A percentile compares a stretch with the other conserved stretches of the same genome.
Conservation (phyloP, 2,797 vertebrate species). For the Austrolebias charrua region DNA sequence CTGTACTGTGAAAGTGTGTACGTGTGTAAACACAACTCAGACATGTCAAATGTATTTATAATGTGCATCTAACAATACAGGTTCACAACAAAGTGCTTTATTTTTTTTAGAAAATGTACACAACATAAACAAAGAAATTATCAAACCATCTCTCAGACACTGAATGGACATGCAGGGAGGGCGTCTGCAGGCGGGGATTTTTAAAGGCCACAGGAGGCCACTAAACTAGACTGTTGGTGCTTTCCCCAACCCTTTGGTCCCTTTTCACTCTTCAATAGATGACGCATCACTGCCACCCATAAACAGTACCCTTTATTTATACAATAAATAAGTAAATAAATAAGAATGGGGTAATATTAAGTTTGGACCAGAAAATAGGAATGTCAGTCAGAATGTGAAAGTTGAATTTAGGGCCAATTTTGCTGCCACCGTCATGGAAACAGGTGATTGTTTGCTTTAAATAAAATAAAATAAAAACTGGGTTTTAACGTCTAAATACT, state of each 20-base stretch:
- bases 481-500: conserved; percentile 13
- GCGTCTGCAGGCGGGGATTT: conserved; percentile 48
- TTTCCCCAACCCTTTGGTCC: conserved; percentile 38
- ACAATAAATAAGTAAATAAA: conserved; percentile 16
- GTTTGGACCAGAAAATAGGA: conserved; percentile 28
- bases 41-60: conserved; percentile 28
- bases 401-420: conserved; percentile 4
- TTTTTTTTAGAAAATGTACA: conserved; percentile 42
- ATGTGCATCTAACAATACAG: conserved; percentile 44
- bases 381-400: conserved; percentile 51
- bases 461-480: conserved; percentile 4
- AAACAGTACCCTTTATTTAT: conserved; percentile 38
- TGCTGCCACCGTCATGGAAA: conserved; percentile 15
- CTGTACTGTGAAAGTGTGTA: not conserved
- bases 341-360: conserved; percentile 32
- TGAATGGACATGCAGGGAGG: conserved; percentile 34
- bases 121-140: conserved; percentile 55
- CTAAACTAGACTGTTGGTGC: conserved; percentile 46
- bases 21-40: conserved; percentile 1
- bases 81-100: conserved; percentile 54
- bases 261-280: conserved; percentile 31
- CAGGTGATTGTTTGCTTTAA: conserved; percentile 22
- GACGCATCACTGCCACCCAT: conserved; percentile 14
- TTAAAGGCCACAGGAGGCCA: conserved; percentile 52
- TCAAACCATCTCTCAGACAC: conserved; percentile 53